Evolutionary conservation across 2,888 invertebrate species (phyloP), one percentile per base, ranked within the genome.

Genomic region (Sinodicranocentrus sp.): DNA sequence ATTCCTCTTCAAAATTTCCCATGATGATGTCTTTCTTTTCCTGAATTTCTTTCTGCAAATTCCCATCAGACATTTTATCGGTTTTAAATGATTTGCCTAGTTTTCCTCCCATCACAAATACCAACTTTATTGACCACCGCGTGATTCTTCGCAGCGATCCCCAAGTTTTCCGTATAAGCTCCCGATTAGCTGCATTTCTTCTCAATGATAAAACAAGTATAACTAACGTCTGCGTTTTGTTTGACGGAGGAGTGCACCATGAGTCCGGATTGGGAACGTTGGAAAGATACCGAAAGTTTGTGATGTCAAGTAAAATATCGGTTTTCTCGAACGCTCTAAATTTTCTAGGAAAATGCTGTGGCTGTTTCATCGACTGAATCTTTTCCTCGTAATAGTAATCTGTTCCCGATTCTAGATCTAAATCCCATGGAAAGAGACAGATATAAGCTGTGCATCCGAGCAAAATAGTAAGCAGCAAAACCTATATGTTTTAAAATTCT

Each of bases 341-440:
- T 17, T 19, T 2, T n/a, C 10, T 8, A 6, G 63, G 96, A n/a
- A n/a, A 3, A 48, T 10, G n/a, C 15, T 5, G 5, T 48, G 5
- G 10, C 13, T 48, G 13, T 25, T 61, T 5, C 10, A 15, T 17
- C n/a, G 25, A 8, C n/a, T 61, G 25, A 26, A 63, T 13, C 39
- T n/a, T 23, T 13, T 23, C 13, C 25, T 63, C 2, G 33, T 33
- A 28, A 25, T 33, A 28, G n/a, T 63, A n/a, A 17, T 10, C 13
- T 48, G 2, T n/a, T 5, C 17, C 33, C 1, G 52, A 6, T 52
- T 57, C 25, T 1, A 25, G 25, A 10, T 57, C 57, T 1, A 23
- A 13, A 1, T 57, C 57, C 57, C 23, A 57, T 1, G 57, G 57
- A 19, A 25, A 25, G 1, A 57, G 8, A 2, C 8, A 57, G 57